Conservation (phyloP, 2,113 vertebrate species). For the Passerina amoena region DNA sequence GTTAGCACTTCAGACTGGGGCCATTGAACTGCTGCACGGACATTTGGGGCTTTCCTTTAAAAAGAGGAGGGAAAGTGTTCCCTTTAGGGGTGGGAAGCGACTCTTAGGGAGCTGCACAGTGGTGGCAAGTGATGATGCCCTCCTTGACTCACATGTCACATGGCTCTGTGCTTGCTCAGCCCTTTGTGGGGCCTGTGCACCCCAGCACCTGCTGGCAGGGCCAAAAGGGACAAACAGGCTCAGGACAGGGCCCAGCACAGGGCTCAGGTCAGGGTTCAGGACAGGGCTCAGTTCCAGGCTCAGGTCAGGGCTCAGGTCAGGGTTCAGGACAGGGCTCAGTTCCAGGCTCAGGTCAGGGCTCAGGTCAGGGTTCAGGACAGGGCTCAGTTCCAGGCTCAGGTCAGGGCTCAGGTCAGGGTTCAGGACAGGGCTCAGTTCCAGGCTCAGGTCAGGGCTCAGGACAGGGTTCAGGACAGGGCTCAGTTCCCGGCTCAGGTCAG, state of each 20-base stretch:
- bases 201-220: background rate
- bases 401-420: background rate
- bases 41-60: background rate
- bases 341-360: background rate
- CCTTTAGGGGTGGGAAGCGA: accelerated
- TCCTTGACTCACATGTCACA: accelerated
- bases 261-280: no score
- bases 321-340: no score
- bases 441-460: background rate
- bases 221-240: background rate
- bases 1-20: background rate
- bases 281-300: background rate
- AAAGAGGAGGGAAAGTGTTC: background rate
- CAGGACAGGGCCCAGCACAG: no score
- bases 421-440: background rate
- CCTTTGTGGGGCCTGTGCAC: background rate
- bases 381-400: background rate
- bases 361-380: accelerated
- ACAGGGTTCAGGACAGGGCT: background rate
- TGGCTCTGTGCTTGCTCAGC: background rate
- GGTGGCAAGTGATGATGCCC: accelerated
- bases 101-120: background rate
- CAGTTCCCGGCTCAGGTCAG: background rate
- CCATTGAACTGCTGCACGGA: background rate
- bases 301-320: background rate